A percentile compares a stretch with the other conserved stretches of the same genome.
phyloP scores from a whole-genome alignment of 2,113 vertebrate genomes.

The Phalacrocorax brasilianus region DNA sequence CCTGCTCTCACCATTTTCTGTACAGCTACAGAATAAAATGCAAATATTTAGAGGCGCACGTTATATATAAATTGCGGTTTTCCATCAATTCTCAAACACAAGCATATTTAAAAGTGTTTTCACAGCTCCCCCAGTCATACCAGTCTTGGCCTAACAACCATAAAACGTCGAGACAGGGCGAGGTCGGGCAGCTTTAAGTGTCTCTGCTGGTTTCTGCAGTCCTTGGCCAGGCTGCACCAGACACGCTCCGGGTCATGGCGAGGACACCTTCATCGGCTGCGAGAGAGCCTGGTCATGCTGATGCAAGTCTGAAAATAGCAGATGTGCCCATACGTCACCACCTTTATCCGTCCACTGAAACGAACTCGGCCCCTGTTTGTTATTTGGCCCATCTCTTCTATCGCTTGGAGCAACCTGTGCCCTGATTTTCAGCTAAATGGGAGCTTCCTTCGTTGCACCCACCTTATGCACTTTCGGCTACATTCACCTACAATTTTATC shows the following conservation, averaged over 20 bases:
- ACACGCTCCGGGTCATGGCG: rapidly evolving
- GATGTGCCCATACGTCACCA: rapidly evolving
- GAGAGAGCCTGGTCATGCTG: too few relatives aligned
- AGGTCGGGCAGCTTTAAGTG: rapidly evolving
- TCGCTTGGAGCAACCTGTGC: rapidly evolving
- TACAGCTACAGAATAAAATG: background rate
- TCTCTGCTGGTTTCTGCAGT: background rate
- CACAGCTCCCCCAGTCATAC: background rate
- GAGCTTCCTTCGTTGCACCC: rapidly evolving
- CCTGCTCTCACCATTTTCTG: background rate
- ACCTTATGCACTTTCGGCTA: rapidly evolving
- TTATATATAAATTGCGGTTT: background rate
- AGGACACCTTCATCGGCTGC: rapidly evolving
- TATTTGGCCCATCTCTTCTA: rapidly evolving
- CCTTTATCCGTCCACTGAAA: rapidly evolving
- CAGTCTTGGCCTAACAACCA: background rate
- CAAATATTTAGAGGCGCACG: slow-evolving; percentile 27
- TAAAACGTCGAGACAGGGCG: rapidly evolving
- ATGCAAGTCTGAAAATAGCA: rapidly evolving
- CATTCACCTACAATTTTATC: rapidly evolving
- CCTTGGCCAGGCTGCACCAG: background rate
- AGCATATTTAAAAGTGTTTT: background rate
- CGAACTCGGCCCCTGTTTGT: rapidly evolving
- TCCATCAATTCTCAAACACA: background rate
- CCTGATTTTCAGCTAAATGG: rapidly evolving